phyloP scores from a whole-genome alignment of 2,888 invertebrate species.

The Myopa tessellatipennis region DNA sequence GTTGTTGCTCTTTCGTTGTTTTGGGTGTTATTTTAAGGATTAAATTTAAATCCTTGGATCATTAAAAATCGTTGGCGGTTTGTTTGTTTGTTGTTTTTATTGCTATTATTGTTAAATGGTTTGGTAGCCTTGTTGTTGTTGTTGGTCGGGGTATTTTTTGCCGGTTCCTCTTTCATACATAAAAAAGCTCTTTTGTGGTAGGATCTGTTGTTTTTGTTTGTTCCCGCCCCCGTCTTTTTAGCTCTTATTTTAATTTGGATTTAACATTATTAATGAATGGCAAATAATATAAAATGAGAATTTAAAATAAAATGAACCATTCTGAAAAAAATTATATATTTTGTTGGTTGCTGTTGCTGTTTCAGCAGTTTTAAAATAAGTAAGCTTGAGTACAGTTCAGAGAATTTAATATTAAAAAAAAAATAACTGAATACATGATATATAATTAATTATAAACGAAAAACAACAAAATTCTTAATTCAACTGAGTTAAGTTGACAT shows the following conservation, averaged over 20 bases:
- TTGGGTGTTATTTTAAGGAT: background rate
- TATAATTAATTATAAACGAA: background rate
- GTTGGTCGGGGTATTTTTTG: slow-evolving; percentile 9
- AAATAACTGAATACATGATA: background rate
- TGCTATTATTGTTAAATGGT: slow-evolving; percentile 22
- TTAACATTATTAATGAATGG: too few species aligned
- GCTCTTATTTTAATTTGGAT: too few species aligned
- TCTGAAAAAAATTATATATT: too few species aligned
- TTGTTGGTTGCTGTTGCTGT: too few species aligned
- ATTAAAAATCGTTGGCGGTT: slow-evolving; percentile 13
- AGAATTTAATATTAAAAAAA: too few species aligned
- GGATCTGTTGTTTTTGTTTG: background rate
- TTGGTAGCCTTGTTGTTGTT: background rate
- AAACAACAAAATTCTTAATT: background rate
- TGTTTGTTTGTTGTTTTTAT: slow-evolving; percentile 17
- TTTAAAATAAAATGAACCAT: too few species aligned
- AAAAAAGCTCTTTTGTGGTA: too few species aligned
- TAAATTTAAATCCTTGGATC: slow-evolving; percentile 11
- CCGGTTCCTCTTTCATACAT: too few species aligned
- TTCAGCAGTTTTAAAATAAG: too few species aligned
- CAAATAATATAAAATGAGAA: too few species aligned
- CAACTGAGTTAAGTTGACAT: background rate
- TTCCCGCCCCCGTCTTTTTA: background rate
- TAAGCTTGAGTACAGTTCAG: too few species aligned
- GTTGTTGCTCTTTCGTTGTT: background rate